Evolutionary conservation across 2,797 vertebrate species (phyloP).

Genomic region (Lepidocolaptes lacrymiger): DNA sequence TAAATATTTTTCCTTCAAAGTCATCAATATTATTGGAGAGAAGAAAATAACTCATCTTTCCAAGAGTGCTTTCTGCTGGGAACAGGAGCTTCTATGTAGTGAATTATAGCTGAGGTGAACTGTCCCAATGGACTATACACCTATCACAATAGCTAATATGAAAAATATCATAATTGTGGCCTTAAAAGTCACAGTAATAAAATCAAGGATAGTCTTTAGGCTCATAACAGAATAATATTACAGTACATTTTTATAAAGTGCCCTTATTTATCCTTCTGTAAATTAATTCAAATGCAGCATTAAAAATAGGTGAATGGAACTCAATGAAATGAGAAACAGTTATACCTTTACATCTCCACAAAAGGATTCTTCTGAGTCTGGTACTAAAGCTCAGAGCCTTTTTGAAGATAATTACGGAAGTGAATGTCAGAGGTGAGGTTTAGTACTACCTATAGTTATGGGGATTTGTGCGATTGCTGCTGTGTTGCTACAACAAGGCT

Average conservation of each 20-base stretch:
- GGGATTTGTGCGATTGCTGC: slow-evolving; percentile 11
- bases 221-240: slow-evolving; percentile 31
- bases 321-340: background rate
- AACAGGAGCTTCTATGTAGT: background rate
- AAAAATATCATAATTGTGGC: background rate
- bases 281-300: slow-evolving; percentile 26
- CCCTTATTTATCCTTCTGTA: slow-evolving; percentile 35
- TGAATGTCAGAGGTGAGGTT: slow-evolving; percentile 10
- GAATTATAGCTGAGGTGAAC: background rate
- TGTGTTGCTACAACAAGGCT: slow-evolving; percentile 50
- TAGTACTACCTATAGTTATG: background rate
- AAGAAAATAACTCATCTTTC: background rate
- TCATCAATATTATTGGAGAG: background rate
- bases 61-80: background rate
- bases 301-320: background rate
- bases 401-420: slow-evolving; percentile 32
- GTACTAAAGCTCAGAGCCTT: slow-evolving; percentile 41
- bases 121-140: background rate
- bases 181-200: slow-evolving; percentile 38
- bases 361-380: background rate
- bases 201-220: slow-evolving; percentile 17
- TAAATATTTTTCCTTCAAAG: slow-evolving; percentile 14
- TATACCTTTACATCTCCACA: background rate
- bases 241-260: slow-evolving; percentile 59
- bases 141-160: background rate